Conservation (phyloP, 1,140 invertebrate genomes). For the Scaptomyza hsui region DNA sequence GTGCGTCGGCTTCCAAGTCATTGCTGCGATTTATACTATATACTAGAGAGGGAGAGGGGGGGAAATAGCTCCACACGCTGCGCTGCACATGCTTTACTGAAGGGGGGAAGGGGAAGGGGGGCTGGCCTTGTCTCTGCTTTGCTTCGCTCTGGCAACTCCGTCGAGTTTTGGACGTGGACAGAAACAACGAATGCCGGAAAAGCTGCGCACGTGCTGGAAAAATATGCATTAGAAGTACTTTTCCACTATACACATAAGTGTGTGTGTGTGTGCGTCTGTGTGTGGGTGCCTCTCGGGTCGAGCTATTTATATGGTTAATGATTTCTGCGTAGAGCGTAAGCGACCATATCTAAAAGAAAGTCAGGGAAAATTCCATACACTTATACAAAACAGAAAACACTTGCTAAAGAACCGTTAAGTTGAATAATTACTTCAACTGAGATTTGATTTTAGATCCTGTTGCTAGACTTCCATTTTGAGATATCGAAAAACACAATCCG, state of each 20-base stretch:
- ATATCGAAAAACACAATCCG: slow-evolving; percentile 8
- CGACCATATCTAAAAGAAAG: slow-evolving; percentile 32
- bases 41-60: not conserved
- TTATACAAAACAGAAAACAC: not conserved
- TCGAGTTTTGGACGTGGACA: slow-evolving; percentile 40
- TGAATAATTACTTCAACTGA: slow-evolving; percentile 3
- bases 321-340: slow-evolving; percentile 40
- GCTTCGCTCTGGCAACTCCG: slow-evolving; percentile 41
- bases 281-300: slow-evolving; percentile 29
- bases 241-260: slow-evolving; percentile 7
- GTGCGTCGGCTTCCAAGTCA: slow-evolving; percentile 63
- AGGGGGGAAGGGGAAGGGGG: not conserved
- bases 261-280: not conserved
- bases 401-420: slow-evolving; percentile 34
- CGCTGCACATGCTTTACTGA: slow-evolving; percentile 45
- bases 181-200: slow-evolving; percentile 60
- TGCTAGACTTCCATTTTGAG: too few species aligned
- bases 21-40: slow-evolving; percentile 7
- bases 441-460: slow-evolving; percentile 20
- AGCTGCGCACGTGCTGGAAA: slow-evolving; percentile 81
- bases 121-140: slow-evolving; percentile 36
- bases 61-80: slow-evolving; percentile 33
- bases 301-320: slow-evolving; percentile 48
- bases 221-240: slow-evolving; percentile 62
- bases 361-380: slow-evolving; percentile 6